Evolutionary conservation across 2,113 vertebrate species (phyloP), one percentile per base, ranked within the genome.

Genomic region (Rhineura floridana): DNA sequence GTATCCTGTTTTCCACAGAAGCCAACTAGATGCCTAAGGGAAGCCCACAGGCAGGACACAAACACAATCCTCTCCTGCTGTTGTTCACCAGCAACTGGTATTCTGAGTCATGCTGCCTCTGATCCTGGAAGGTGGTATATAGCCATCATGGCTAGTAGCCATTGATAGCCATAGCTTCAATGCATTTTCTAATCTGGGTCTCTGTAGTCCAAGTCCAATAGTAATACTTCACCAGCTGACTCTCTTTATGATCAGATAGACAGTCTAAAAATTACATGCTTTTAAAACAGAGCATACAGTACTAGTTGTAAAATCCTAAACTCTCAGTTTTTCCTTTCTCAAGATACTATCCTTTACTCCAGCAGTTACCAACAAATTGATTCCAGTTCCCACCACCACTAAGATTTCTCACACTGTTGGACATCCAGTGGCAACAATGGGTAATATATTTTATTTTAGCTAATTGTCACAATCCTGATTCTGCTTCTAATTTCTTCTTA

Each of bases 361-460:
- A 90, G 46, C 85, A 90, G 85, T 83, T 84, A 15, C 88, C 55
- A 48, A 36, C 67, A 75, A 73, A 90, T 73, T 63, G 69, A 12
- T 84, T 88, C 84, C 81, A 0, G 90, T 83, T 67, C 91, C 94
- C 83, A 44, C 90, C 81, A 81, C 91, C 86, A 67, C 87, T 93
- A 93, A 86, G 89, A 91, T 76, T 83, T 88, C 89, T 80, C 81
- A 92, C 76, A 80, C 44, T 48, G 59, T 81, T 70, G 91, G 92
- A 63, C 11, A 0, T 90, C 90, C 88, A 92, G 87, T 91, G 92
- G 63, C 92, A 81, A 17, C 93, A 90, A 86, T 91, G 93, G 94
- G 94, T 94, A 95, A 93, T 90, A 87, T 63, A 28, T 59, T 67
- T 76, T 91, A 81, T 19, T 83, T 87, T 48, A 63, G 28, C 65